Evolutionary conservation across 1,140 invertebrate species (phyloP).

Genomic region (Amyelois transitella): DNA sequence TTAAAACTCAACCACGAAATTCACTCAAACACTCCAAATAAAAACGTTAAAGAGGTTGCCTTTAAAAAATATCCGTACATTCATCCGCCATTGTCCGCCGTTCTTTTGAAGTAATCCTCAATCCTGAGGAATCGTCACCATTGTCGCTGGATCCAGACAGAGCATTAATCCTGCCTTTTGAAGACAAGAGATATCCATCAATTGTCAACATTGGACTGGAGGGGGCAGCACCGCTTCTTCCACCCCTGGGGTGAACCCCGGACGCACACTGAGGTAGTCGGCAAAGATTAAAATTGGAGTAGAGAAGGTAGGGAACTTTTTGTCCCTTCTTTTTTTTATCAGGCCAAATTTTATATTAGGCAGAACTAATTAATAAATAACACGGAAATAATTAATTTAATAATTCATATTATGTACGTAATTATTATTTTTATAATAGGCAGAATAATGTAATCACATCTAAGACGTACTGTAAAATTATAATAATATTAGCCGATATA

Average conservation of each 20-base stretch:
- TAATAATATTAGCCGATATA: too few species aligned
- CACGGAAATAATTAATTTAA: too few species aligned
- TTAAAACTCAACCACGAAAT: not conserved
- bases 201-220: conserved; percentile 70
- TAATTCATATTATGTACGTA: too few species aligned
- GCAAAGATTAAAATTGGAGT: conserved; percentile 33
- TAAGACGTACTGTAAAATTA: too few species aligned
- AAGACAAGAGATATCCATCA: conserved; percentile 73
- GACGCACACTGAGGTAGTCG: conserved; percentile 36
- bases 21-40: not conserved
- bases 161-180: conserved; percentile 70
- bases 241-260: conserved; percentile 23
- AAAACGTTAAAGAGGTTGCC: not conserved
- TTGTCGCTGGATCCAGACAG: conserved; percentile 41
- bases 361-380: too few species aligned
- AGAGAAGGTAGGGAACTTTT: not conserved
- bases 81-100: conserved; percentile 24
- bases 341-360: too few species aligned
- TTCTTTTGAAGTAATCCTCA: conserved; percentile 52
- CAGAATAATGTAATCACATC: too few species aligned
- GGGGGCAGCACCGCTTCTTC: conserved; percentile 30
- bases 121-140: conserved; percentile 59
- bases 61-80: conserved; percentile 15
- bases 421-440: too few species aligned
- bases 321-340: not conserved